Evolutionary conservation across 53 echinoderm and acorn worm genomes (phyloP).

Genomic region (Actinopyga echinites): DNA sequence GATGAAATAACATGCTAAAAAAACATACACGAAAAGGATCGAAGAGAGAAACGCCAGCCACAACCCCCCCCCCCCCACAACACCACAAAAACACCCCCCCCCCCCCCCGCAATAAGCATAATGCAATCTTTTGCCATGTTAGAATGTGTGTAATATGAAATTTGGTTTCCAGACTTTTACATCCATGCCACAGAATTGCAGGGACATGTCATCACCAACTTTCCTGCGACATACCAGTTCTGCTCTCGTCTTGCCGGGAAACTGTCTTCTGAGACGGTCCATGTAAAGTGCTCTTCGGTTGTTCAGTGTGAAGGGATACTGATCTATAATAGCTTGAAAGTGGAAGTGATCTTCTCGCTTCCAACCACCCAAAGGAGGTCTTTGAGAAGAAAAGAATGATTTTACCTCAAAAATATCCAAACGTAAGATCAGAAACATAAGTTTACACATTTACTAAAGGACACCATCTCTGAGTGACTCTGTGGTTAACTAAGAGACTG

Average conservation of each 20-base stretch:
- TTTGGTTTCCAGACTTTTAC: no score
- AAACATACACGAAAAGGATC: no score
- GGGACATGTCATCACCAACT: no score
- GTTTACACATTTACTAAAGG: background rate
- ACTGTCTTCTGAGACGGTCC: constrained; percentile 69
- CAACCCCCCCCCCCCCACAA: no score
- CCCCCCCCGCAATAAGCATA: no score
- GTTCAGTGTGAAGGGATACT: constrained; percentile 74
- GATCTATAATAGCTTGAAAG: constrained; percentile 77
- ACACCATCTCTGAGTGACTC: background rate
- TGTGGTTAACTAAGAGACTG: no score
- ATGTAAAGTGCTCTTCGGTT: constrained; percentile 90
- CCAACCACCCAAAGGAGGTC: constrained; percentile 73
- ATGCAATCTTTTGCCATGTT: no score
- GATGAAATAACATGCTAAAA: no score
- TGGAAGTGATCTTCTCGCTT: constrained; percentile 66
- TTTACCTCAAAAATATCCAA: background rate
- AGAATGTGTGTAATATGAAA: no score
- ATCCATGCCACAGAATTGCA: no score
- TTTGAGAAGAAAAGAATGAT: background rate
- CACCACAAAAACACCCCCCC: no score
- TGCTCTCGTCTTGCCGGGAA: constrained; percentile 76
- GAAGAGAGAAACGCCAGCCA: no score
- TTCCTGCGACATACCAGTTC: constrained; percentile 86
- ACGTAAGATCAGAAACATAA: background rate